Evolutionary conservation across 2,113 vertebrate genomes (phyloP).

Genomic region (Alethe castanea): DNA sequence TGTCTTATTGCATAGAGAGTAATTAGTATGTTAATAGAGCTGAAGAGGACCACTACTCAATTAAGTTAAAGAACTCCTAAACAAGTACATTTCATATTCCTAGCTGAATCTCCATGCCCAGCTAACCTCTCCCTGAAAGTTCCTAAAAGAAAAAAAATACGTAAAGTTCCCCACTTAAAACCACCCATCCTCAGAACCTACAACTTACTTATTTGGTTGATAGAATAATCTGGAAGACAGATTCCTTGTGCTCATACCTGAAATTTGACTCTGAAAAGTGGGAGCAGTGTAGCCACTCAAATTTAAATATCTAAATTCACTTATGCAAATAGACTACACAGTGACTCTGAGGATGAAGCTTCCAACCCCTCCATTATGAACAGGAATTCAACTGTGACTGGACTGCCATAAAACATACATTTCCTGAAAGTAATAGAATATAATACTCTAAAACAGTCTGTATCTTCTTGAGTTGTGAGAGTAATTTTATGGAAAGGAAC

Average conservation of each 20-base stretch:
- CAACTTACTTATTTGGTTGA: neutral
- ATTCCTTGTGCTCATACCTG: neutral
- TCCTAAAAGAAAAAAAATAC: neutral
- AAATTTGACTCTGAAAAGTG: neutral
- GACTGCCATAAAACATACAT: neutral
- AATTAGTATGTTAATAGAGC: neutral
- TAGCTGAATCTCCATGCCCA: neutral
- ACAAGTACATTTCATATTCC: neutral
- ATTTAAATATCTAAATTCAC: neutral
- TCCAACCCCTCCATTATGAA: neutral
- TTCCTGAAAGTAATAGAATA: neutral
- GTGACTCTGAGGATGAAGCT: neutral
- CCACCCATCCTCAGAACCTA: neutral
- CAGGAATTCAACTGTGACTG: neutral
- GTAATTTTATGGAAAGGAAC: neutral
- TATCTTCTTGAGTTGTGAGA: neutral
- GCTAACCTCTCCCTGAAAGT: neutral
- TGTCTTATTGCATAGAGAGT: neutral
- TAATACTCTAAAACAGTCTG: neutral
- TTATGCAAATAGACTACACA: neutral
- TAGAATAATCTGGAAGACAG: neutral
- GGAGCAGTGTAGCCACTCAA: neutral
- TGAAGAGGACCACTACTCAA: neutral
- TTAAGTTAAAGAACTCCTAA: neutral
- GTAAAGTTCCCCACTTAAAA: neutral